These are phyloP conservation scores for Micromussa lordhowensis DNA, from an alignment of 92 coral and sea anemone genomes.

Conservation along the genomic window DNA sequence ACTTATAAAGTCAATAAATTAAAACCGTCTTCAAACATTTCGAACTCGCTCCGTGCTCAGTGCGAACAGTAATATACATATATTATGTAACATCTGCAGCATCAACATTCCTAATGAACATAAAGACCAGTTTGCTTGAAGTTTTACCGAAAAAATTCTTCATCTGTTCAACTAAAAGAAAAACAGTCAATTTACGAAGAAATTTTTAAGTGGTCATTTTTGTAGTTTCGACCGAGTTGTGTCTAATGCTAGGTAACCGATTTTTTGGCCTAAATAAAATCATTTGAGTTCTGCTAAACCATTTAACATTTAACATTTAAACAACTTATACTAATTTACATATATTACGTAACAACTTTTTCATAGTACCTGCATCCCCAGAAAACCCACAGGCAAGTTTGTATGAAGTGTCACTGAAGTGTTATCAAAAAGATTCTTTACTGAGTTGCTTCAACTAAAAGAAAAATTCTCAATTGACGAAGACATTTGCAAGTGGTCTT, in stretches of 20 bases:
- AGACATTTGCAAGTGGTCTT: neutral
- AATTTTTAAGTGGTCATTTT: neutral
- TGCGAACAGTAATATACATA: neutral
- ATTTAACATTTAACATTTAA: neutral
- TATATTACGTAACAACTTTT: neutral
- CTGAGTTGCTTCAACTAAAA: neutral
- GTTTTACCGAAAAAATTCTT: too few relatives aligned
- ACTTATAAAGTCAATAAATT: too few relatives aligned
- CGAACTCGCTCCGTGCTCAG: neutral
- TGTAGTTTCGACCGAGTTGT: neutral
- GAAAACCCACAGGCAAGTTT: neutral
- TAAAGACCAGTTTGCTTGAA: neutral
- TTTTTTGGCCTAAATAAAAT: neutral
- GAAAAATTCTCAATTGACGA: too few relatives aligned
- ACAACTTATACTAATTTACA: neutral
- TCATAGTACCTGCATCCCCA: neutral
- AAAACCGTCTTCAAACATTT: neutral
- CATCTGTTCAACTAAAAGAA: too few relatives aligned
- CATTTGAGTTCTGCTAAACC: neutral
- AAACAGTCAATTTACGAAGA: neutral
- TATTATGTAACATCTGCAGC: neutral
- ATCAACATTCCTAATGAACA: neutral
- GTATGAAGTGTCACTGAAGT: too few relatives aligned
- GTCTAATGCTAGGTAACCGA: neutral
- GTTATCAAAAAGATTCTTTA: too few relatives aligned